These are phyloP conservation scores for Chelonus formosanus DNA, from an alignment of 2,888 invertebrate genomes.

Conservation along the genomic window DNA sequence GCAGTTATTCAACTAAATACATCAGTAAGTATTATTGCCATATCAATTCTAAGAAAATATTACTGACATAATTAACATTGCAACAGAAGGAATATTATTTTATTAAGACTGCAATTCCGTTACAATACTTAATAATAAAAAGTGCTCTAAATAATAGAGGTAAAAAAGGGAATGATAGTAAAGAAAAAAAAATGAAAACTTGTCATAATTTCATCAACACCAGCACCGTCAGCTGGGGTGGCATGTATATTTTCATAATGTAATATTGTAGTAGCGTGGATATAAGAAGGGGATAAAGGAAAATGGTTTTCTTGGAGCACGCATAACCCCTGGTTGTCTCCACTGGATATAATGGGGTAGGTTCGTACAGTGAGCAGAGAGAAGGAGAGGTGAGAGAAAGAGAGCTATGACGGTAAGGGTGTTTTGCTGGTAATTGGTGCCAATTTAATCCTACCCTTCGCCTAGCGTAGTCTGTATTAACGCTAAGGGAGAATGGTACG, in stretches of 20 bases:
- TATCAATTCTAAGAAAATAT: too few relatives aligned
- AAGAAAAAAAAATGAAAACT: constrained; percentile 33
- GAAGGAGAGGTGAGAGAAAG: constrained; percentile 23
- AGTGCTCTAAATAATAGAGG: constrained; percentile 1
- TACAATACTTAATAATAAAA: neutral
- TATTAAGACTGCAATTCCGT: neutral
- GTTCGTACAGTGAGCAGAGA: constrained; percentile 11
- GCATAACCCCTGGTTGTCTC: constrained; percentile 17
- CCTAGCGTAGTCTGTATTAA: constrained; percentile 58
- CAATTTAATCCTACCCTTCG: constrained; percentile 73
- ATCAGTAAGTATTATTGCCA: too few relatives aligned
- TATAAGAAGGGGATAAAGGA: constrained; percentile 9
- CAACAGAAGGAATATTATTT: too few relatives aligned
- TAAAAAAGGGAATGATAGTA: constrained; percentile 22
- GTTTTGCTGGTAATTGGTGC: constrained; percentile 74
- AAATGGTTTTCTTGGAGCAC: constrained; percentile 10
- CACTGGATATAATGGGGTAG: constrained; percentile 8
- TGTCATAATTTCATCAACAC: constrained; percentile 51
- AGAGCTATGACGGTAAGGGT: constrained; percentile 62
- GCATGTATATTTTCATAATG: constrained; percentile 57
- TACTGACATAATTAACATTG: too few relatives aligned
- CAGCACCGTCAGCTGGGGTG: constrained; percentile 51
- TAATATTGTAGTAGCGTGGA: constrained; percentile 51
- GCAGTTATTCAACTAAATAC: too few relatives aligned
- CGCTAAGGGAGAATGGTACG: constrained; percentile 52